phyloP scores from a whole-genome alignment of 2,888 invertebrate species.

The Lycophotia porphyrea region DNA sequence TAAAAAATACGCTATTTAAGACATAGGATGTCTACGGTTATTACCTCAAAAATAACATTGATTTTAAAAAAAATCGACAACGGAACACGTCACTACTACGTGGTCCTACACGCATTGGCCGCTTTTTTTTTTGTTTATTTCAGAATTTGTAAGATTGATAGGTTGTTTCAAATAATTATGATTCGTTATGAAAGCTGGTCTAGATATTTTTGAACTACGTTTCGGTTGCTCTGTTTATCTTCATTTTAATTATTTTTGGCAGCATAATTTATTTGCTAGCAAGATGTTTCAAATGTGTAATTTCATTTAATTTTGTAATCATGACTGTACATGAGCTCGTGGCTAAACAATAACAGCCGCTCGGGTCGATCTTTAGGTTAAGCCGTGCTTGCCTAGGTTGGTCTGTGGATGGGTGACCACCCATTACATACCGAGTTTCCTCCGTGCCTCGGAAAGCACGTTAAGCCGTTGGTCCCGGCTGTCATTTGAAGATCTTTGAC shows the following conservation, averaged over 20 bases:
- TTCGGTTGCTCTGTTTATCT: not conserved
- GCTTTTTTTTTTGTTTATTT: constrained; percentile 13
- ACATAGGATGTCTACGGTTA: not conserved
- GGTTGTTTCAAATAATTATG: constrained; percentile 15
- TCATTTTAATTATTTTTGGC: not conserved
- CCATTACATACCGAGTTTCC: no score
- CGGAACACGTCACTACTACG: not conserved
- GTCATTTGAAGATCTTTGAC: no score
- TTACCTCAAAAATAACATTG: not conserved
- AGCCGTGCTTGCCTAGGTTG: no score
- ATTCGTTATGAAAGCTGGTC: not conserved
- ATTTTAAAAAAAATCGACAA: not conserved
- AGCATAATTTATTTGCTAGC: not conserved
- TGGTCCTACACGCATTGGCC: not conserved
- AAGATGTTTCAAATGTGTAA: not conserved
- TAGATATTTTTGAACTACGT: not conserved
- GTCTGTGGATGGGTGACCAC: no score
- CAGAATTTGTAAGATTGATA: constrained; percentile 6
- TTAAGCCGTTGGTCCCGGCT: no score
- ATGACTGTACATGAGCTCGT: no score
- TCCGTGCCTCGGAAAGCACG: no score
- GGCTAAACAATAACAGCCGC: no score
- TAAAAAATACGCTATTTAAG: no score
- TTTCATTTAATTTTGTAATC: not conserved
- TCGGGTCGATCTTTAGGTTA: no score